A percentile compares a stretch with the other conserved stretches of the same genome.
Evolutionary conservation across 35 echinoderm and acorn worm species (phyloP).

Genomic region (Diadema setosum): DNA sequence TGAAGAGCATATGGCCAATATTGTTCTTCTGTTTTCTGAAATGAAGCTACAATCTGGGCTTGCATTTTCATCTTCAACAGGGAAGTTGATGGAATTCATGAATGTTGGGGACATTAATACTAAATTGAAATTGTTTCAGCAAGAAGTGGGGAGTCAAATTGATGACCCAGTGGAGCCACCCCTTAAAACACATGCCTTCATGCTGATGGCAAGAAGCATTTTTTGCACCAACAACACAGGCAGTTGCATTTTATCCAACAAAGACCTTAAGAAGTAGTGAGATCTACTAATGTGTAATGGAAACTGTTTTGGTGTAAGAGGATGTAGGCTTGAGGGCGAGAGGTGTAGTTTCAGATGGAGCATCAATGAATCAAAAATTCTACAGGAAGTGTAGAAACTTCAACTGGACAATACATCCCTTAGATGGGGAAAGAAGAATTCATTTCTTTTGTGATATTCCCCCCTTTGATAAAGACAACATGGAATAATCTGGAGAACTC

Average conservation of each 20-base stretch:
- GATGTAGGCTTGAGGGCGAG: slow-evolving; percentile 13
- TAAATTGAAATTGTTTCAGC: not conserved
- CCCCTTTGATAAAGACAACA: slow-evolving; percentile 36
- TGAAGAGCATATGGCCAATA: not conserved
- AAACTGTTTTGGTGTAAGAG: not conserved
- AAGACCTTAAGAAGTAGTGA: slow-evolving; percentile 7
- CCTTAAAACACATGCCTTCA: slow-evolving; percentile 10
- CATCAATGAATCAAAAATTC: not conserved
- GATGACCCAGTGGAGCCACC: no score
- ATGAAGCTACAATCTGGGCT: not conserved
- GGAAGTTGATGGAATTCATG: not conserved
- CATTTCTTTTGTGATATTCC: slow-evolving; percentile 56
- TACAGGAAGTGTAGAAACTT: not conserved
- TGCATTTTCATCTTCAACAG: not conserved
- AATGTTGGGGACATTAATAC: slow-evolving; percentile 1
- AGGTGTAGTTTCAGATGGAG: not conserved
- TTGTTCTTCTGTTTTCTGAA: not conserved
- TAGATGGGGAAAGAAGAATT: not conserved
- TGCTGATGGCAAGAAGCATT: slow-evolving; percentile 20
- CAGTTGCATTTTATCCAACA: not conserved
- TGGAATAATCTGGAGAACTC: slow-evolving; percentile 60
- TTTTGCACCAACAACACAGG: not conserved
- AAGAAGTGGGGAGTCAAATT: not conserved
- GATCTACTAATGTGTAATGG: not conserved
- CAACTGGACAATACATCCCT: not conserved